These are phyloP conservation scores for Carassius carassius DNA, from an alignment of 2,113 vertebrate species.

Conservation along the genomic window DNA sequence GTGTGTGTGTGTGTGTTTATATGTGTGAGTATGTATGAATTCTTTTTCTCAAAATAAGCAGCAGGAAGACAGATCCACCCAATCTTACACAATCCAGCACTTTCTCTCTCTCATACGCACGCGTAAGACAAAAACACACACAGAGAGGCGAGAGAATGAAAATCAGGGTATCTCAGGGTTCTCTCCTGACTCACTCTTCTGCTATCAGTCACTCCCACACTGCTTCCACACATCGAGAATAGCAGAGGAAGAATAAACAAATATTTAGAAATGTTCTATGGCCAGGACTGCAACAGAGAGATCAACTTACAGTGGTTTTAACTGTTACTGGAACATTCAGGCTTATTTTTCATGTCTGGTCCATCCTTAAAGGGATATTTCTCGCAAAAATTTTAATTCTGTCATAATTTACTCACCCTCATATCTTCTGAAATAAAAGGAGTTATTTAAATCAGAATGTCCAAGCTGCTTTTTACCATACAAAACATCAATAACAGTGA, in stretches of 20 bases:
- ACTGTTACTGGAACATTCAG: constrained; percentile 2
- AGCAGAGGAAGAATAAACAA: constrained; percentile 49
- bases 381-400: not conserved
- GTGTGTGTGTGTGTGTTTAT: not conserved
- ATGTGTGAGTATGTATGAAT: not conserved
- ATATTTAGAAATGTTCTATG: constrained; percentile 42
- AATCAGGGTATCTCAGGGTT: constrained; percentile 46
- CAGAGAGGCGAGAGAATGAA: constrained; percentile 10
- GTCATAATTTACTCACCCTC: not conserved
- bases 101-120: constrained; percentile 1
- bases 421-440: not conserved
- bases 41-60: constrained; percentile 18
- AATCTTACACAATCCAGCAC: constrained; percentile 30
- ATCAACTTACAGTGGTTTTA: not conserved
- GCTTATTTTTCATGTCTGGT: not conserved
- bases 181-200: constrained; percentile 46
- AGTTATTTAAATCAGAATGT: not conserved
- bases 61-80: not conserved
- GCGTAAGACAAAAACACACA: constrained; percentile 34
- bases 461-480: not conserved
- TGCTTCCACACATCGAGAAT: constrained; percentile 43
- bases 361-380: not conserved
- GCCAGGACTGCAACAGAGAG: constrained; percentile 31
- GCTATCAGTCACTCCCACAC: constrained; percentile 48
- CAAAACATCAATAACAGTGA: no score